Conservation (phyloP, 2,113 vertebrate species). For the Pluvialis apricaria region DNA sequence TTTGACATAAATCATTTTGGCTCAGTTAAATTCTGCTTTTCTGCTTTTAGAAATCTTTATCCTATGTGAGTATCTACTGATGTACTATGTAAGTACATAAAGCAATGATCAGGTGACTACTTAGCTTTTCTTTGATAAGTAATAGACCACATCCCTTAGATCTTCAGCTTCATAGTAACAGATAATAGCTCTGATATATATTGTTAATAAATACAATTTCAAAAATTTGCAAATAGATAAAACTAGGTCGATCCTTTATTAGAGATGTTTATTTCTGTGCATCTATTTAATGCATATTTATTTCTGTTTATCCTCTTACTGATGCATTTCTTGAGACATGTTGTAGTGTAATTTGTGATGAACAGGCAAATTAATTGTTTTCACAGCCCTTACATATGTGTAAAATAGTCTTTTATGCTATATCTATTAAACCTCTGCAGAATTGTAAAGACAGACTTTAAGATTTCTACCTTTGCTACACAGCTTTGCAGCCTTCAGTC, state of each 20-base stretch:
- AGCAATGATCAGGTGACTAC: not conserved
- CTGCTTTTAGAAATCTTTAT: not conserved
- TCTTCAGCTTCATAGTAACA: not conserved
- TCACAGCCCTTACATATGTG: not conserved
- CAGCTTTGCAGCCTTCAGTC: conserved; percentile 34
- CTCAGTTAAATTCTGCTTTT: not conserved
- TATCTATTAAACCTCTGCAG: conserved; percentile 16
- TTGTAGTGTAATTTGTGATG: not conserved
- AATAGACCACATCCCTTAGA: not conserved
- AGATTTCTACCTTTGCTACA: conserved; percentile 36
- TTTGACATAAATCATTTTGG: not conserved
- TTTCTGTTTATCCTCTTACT: not conserved
- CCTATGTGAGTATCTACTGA: not conserved
- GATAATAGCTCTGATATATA: not conserved
- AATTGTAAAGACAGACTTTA: not conserved
- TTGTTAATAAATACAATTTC: not conserved
- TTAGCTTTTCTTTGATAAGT: not conserved
- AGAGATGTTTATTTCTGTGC: not conserved
- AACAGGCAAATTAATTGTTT: not conserved
- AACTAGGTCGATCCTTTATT: not conserved
- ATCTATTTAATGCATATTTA: not conserved
- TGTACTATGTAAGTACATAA: not conserved
- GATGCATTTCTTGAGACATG: not conserved
- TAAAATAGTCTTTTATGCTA: conserved; percentile 34
- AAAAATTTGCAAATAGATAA: not conserved